Percentiles rank a stretch among this genome's conserved stretches.
phyloP scores from a whole-genome alignment of 2,113 vertebrate genomes.

The Bostrychus sinensis region DNA sequence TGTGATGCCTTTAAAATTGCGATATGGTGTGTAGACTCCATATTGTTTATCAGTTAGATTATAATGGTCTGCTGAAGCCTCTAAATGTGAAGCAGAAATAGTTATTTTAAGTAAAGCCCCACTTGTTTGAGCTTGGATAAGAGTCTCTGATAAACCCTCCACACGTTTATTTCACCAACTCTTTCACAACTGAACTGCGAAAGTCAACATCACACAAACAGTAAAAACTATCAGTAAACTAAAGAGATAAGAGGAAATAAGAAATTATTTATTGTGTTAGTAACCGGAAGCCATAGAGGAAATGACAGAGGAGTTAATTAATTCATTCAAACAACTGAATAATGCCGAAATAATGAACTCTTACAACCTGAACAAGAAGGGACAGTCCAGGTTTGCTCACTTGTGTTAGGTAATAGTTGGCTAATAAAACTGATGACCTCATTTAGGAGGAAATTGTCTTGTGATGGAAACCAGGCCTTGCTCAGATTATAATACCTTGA shows the following conservation, averaged over 20 bases:
- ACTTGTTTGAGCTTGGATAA: slow-evolving; percentile 3
- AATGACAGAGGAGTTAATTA: too few species aligned
- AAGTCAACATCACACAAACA: not conserved
- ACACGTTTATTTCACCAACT: not conserved
- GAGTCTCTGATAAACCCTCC: not conserved
- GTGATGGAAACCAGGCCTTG: too few species aligned
- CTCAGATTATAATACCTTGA: too few species aligned
- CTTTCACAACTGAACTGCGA: not conserved
- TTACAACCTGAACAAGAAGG: not conserved
- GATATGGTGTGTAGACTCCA: too few species aligned
- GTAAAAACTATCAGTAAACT: not conserved
- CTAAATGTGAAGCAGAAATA: not conserved
- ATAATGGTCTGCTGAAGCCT: too few species aligned
- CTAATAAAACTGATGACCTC: not conserved
- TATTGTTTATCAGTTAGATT: too few species aligned
- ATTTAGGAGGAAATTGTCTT: not conserved
- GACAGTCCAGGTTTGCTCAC: not conserved
- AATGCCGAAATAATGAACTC: too few species aligned
- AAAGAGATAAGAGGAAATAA: not conserved
- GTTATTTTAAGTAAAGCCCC: not conserved
- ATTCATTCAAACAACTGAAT: too few species aligned
- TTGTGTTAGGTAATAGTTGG: not conserved
- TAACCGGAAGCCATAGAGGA: not conserved
- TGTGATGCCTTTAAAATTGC: too few species aligned
- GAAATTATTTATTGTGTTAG: not conserved